phyloP scores from a whole-genome alignment of 2,888 invertebrate species.

The Agelastica alni region DNA sequence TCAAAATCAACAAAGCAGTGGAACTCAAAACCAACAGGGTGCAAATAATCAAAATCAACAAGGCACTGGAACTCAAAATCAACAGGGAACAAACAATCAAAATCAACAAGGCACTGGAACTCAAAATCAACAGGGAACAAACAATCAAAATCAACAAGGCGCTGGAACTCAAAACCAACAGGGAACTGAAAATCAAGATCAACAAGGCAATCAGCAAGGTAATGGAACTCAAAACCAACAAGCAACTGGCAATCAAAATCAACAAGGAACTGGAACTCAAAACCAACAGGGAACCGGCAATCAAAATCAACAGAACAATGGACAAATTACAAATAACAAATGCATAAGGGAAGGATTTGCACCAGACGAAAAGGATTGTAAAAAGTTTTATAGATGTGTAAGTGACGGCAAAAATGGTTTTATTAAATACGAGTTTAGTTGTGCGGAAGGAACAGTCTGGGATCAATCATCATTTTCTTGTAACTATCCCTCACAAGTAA shows the following conservation, averaged over 20 bases:
- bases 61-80: slow-evolving; percentile 15
- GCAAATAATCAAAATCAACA: too few species aligned
- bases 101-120: slow-evolving; percentile 11
- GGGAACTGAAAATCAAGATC: slow-evolving; percentile 21
- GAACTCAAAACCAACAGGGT: slow-evolving; percentile 26
- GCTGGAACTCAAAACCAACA: slow-evolving; percentile 19
- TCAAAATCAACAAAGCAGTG: slow-evolving; percentile 16
- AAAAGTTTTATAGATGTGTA: slow-evolving; percentile 79
- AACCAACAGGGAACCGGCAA: slow-evolving; percentile 11
- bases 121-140: slow-evolving; percentile 28
- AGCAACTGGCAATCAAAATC: slow-evolving; percentile 19
- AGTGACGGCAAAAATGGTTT: slow-evolving; percentile 64
- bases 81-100: slow-evolving; percentile 16
- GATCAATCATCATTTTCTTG: slow-evolving; percentile 70
- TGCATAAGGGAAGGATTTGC: slow-evolving; percentile 73
- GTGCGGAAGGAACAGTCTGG: slow-evolving; percentile 80
- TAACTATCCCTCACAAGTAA: slow-evolving; percentile 70
- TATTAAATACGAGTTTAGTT: slow-evolving; percentile 73
- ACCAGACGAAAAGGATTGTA: slow-evolving; percentile 69
- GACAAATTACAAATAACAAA: slow-evolving; percentile 22
- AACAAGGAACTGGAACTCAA: slow-evolving; percentile 24
- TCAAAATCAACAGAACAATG: slow-evolving; percentile 12
- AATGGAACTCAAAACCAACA: slow-evolving; percentile 23
- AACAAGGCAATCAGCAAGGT: slow-evolving; percentile 21
- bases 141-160: slow-evolving; percentile 19